A percentile compares a stretch with the other conserved stretches of the same genome.
phyloP scores from a whole-genome alignment of 2,888 invertebrate species.

The Protophormia terraenovae region DNA sequence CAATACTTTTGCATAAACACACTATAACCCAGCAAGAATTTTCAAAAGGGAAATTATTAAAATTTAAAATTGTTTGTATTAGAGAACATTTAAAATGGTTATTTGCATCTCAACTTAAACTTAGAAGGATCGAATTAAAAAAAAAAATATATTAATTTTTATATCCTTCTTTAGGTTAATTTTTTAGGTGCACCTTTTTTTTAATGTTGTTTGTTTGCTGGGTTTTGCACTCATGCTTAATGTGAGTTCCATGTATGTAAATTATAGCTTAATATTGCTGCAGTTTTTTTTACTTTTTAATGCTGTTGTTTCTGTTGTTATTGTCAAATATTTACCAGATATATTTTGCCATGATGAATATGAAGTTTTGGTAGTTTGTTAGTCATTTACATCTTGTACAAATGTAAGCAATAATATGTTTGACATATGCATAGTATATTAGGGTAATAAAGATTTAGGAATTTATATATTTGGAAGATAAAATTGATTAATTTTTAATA shows the following conservation, averaged over 20 bases:
- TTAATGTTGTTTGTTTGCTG: too few species aligned
- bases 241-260: too few species aligned
- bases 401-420: slow-evolving; percentile 25
- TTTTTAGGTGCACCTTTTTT: too few species aligned
- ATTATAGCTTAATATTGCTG: too few species aligned
- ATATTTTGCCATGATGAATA: slow-evolving; percentile 43
- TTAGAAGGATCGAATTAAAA: too few species aligned
- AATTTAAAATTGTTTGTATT: too few species aligned
- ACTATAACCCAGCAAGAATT: neutral
- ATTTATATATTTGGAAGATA: neutral
- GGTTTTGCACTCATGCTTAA: too few species aligned
- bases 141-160: too few species aligned
- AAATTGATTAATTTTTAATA: neutral
- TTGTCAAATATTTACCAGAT: slow-evolving; percentile 59
- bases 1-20: neutral
- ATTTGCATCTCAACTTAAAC: too few species aligned
- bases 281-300: neutral
- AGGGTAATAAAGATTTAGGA: neutral
- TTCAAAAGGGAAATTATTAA: too few species aligned
- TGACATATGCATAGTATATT: neutral
- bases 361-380: slow-evolving; percentile 24
- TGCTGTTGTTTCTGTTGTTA: slow-evolving; percentile 12
- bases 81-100: too few species aligned
- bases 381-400: slow-evolving; percentile 49
- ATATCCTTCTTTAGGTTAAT: too few species aligned